Evolutionary conservation across 2,888 invertebrate species (phyloP), one percentile per base, ranked within the genome.

Genomic region (Amphipoea oculea): DNA sequence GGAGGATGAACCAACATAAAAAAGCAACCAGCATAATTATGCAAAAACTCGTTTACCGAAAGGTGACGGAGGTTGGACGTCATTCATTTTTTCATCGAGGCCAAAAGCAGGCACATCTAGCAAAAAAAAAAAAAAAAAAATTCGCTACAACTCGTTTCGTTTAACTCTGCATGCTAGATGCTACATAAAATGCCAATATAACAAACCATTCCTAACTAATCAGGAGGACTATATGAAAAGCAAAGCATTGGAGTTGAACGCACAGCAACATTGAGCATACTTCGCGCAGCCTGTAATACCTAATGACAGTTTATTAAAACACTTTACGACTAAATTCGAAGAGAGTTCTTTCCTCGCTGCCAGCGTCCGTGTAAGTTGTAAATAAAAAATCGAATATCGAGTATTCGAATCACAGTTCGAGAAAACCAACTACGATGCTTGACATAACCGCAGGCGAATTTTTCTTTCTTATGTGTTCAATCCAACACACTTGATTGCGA

Each of bases 261-360:
- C 84, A 62, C n/a, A 84, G 79, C 84, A 62, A 72, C n/a, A 68
- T 29, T 67, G 23, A 83, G 67, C 48, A 60, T 36, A 78, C 7
- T 42, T 73, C 81, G 85, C 85, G 71, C 40, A 75, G 87, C 84
- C 71, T 76, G 42, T 67, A 42, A 63, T 70, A n/a, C n/a, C n/a
- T 62, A 65, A 40, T 40, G 5, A 71, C 23, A 86, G 40, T 65
- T 78, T 73, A 86, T 42, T 40, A 69, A 69, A 36, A 62, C 17
- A 51, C 29, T 45, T 62, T 7, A 70, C 9, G 11, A 62, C 14
- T 36, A 51, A 36, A 60, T 14, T 23, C 48, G 5, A 42, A 74
- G 14, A 17, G 7, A 36, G 4, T 6, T 45, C 9, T 66, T n/a
- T 40, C 20, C n/a, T 4, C 20, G 20, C 36, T 7, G 42, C 7